Evolutionary conservation across 2,797 vertebrate species (phyloP).

Genomic region (Darevskia mixta): DNA sequence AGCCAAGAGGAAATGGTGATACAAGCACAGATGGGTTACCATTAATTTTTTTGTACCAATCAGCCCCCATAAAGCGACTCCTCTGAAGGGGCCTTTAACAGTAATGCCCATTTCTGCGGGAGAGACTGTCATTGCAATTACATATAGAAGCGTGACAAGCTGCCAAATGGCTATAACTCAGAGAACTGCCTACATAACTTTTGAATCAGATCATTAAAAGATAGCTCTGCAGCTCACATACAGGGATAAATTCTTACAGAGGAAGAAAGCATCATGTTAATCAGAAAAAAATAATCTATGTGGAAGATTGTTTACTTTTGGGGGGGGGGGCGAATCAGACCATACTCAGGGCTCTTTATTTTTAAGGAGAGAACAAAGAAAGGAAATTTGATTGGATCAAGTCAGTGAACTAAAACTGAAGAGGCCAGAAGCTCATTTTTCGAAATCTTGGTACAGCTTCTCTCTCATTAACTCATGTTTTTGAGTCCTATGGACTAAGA

Average conservation of each 20-base stretch:
- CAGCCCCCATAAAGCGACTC: background rate
- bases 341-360: background rate
- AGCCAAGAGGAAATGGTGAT: background rate
- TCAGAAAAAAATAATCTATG: background rate
- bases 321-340: background rate
- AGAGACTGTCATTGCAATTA: conserved; percentile 7
- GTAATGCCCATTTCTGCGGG: background rate
- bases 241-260: background rate
- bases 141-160: background rate
- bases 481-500: background rate
- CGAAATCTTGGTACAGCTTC: background rate
- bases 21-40: background rate
- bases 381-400: background rate
- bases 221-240: conserved; percentile 1
- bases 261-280: background rate
- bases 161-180: background rate
- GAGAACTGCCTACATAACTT: background rate
- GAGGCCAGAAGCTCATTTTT: background rate
- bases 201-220: conserved; percentile 3
- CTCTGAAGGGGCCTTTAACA: background rate
- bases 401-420: background rate
- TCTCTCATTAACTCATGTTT: background rate
- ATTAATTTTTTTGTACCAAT: background rate
- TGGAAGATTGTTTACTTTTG: background rate
- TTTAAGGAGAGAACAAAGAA: background rate